Conservation (phyloP, 2,888 invertebrate genomes). For the Caenorhabditis zanzibari region DNA sequence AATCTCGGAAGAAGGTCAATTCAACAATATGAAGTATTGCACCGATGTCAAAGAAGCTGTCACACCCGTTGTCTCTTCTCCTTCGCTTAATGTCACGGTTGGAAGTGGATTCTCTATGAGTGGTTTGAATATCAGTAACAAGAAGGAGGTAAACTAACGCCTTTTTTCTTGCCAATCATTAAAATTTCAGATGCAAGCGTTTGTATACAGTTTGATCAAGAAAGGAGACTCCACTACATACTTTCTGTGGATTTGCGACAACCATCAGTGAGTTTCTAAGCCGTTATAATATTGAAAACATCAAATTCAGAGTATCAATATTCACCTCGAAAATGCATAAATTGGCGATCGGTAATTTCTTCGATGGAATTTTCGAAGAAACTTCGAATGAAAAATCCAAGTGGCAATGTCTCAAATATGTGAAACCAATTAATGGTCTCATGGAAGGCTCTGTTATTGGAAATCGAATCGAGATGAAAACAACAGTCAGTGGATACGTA, state of each 20-base stretch:
- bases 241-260: conserved; percentile 34
- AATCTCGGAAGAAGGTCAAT: not conserved
- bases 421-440: not conserved
- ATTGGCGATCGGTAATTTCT: conserved; percentile 20
- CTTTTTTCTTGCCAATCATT: not conserved
- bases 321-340: conserved; percentile 7
- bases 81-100: not conserved
- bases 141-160: not conserved
- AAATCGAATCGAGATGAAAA: not conserved
- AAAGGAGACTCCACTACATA: not conserved
- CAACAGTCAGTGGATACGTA: not conserved
- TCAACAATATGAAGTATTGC: not conserved
- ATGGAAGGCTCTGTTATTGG: not conserved
- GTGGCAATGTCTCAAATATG: conserved; percentile 22
- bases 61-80: not conserved
- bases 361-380: conserved; percentile 30
- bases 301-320: conserved; percentile 8
- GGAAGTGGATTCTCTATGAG: not conserved
- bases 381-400: conserved; percentile 10
- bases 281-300: no score
- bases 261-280: conserved; percentile 2
- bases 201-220: not conserved
- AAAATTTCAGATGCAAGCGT: conserved; percentile 33
- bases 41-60: not conserved
- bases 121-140: not conserved